Evolutionary conservation across 2,888 invertebrate genomes (phyloP), one percentile per base, ranked within the genome.

Genomic region (Drosophila differens): DNA sequence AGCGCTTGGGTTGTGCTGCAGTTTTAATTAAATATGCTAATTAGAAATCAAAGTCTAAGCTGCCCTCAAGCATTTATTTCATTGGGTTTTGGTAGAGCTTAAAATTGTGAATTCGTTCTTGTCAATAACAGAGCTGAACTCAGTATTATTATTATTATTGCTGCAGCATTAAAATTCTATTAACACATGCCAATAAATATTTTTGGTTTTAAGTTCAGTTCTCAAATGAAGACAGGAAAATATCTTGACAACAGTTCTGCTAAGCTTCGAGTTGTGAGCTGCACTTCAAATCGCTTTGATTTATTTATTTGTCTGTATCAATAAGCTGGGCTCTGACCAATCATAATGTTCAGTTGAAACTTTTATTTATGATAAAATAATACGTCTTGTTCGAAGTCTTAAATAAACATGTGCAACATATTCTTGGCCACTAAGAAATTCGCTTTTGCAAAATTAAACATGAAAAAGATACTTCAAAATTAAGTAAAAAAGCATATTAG

Each of bases 1-100:
- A 70, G 22, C 37, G 55, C 47, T 54, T 69, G 25, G n/a, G 22
- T 35, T 44, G 22, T 28, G 30, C 47, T 68, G 66, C 33, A 22
- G 22, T 41, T 49, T 39, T 25, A 32, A 47, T 32, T 32, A 25
- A n/a, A 16, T 33, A 32, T 37, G 32, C n/a, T 9, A 30, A 54
- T 37, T 32, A 16, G 25, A 30, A 47, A 4, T 35, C 3, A 35
- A 51, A n/a, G 16, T 47, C 16, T 4, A 47, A 47, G 25, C n/a
- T 55, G 37, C 25, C 55, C 10, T 35, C 5, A 35, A 10, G 10
- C 19, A 37, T 6, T 33, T 16, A 19, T 14, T 52, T 51, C 3
- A 16, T 25, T 14, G 3, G 1, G 10, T 39, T 14, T 14, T 22
- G 7, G 9, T 16, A 9, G 9, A 16, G 47, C 25, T 25, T 25